Conservation (phyloP, 2,888 invertebrate genomes). For the Scaptomyza tumidula region DNA sequence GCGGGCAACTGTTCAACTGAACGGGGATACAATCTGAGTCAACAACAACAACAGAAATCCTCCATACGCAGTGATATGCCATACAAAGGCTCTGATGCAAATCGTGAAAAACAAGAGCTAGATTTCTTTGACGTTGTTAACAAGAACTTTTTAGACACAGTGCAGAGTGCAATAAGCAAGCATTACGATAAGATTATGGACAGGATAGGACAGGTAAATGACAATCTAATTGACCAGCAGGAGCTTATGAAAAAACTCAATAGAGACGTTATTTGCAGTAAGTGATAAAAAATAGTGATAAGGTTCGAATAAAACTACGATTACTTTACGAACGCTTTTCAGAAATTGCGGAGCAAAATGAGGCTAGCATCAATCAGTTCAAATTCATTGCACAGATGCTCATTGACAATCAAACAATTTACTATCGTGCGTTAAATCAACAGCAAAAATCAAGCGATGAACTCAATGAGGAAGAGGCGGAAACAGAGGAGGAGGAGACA, state of each 20-base stretch:
- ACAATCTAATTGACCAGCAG: slow-evolving; percentile 49
- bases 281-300: slow-evolving; percentile 34
- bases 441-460: slow-evolving; percentile 15
- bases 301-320: not conserved
- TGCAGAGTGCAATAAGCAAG: slow-evolving; percentile 56
- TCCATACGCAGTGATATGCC: not conserved
- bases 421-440: slow-evolving; percentile 49
- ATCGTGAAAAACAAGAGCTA: slow-evolving; percentile 59
- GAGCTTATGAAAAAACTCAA: slow-evolving; percentile 39
- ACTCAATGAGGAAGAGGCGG: slow-evolving; percentile 13
- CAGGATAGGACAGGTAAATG: slow-evolving; percentile 41
- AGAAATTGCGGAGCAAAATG: slow-evolving; percentile 60
- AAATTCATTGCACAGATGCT: slow-evolving; percentile 76
- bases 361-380: slow-evolving; percentile 67
- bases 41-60: not conserved
- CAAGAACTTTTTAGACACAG: slow-evolving; percentile 78
- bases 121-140: slow-evolving; percentile 79
- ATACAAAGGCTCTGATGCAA: slow-evolving; percentile 9
- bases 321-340: not conserved
- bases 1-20: not conserved
- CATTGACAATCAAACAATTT: slow-evolving; percentile 61
- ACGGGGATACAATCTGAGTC: slow-evolving; percentile 1
- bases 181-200: slow-evolving; percentile 43
- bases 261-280: slow-evolving; percentile 56
- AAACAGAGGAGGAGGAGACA: not conserved